A percentile compares a stretch with the other conserved stretches of the same genome.
phyloP scores from a whole-genome alignment of 2,113 vertebrate species.

The Chunga burmeisteri region DNA sequence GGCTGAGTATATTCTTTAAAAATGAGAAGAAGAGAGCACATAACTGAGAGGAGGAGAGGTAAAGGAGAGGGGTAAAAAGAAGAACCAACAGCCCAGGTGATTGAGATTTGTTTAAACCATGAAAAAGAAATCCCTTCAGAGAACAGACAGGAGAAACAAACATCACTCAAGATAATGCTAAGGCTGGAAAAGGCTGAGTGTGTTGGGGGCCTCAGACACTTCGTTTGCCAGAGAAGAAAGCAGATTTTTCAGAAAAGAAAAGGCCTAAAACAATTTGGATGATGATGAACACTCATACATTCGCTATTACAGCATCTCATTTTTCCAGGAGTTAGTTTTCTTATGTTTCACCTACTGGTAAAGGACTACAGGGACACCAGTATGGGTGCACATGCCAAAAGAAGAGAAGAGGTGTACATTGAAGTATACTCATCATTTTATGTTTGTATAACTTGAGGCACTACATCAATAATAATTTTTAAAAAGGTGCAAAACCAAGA shows the following conservation, averaged over 20 bases:
- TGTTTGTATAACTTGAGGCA: neutral
- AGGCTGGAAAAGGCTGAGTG: neutral
- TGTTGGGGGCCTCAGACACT: neutral
- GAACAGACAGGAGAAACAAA: neutral
- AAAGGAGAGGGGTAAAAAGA: neutral
- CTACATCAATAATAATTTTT: neutral
- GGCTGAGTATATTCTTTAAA: neutral
- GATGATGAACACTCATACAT: neutral
- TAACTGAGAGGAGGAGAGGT: neutral
- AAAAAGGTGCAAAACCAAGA: neutral
- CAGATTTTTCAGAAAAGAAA: neutral
- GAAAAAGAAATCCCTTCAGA: neutral
- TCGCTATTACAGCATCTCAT: neutral
- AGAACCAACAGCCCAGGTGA: neutral
- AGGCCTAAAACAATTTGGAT: neutral
- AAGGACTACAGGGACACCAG: neutral
- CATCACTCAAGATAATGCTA: neutral
- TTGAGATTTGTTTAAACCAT: neutral
- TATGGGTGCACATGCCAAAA: neutral
- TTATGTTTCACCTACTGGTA: neutral
- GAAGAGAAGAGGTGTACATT: neutral
- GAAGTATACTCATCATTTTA: neutral
- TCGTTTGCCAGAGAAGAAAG: neutral
- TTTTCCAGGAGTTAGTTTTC: neutral
- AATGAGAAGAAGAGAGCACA: neutral